A percentile compares a stretch with the other conserved stretches of the same genome.
phyloP scores from a whole-genome alignment of 2,113 vertebrate genomes.

The Alligator mississippiensis region DNA sequence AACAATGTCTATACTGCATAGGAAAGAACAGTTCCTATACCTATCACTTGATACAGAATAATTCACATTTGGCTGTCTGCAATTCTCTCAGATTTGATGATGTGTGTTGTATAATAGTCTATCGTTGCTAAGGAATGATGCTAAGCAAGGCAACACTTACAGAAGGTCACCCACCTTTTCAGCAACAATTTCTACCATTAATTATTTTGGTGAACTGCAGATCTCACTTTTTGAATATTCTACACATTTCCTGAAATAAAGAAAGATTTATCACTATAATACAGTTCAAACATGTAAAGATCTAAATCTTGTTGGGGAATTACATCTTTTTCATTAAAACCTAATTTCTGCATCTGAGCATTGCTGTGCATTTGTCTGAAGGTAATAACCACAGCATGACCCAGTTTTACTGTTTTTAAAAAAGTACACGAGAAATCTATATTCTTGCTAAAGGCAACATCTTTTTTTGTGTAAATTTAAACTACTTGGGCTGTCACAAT shows the following conservation, averaged over 20 bases:
- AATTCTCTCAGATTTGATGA: background rate
- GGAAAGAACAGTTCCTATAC: background rate
- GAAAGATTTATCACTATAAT: background rate
- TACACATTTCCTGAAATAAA: background rate
- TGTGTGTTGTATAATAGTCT: constrained; percentile 15
- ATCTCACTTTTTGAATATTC: background rate
- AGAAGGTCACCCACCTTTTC: constrained; percentile 18
- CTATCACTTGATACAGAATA: background rate
- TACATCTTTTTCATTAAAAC: constrained; percentile 45
- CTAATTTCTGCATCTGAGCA: constrained; percentile 5
- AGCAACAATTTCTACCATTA: constrained; percentile 19
- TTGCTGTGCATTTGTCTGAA: constrained; percentile 1
- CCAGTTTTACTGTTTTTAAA: background rate
- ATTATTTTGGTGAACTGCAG: constrained; percentile 31
- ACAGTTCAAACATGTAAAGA: constrained; percentile 14
- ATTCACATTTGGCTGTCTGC: background rate
- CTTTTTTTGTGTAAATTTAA: background rate
- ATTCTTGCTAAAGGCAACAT: background rate
- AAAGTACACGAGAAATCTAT: constrained; percentile 16
- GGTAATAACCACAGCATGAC: background rate
- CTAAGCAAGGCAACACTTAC: constrained; percentile 24
- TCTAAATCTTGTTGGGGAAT: background rate
- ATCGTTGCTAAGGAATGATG: constrained; percentile 32
- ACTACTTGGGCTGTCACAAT: background rate
- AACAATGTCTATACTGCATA: accelerated